Base-by-base conservation (phyloP, 2,797 vertebrate species). In the Vultur gryphus region DNA sequence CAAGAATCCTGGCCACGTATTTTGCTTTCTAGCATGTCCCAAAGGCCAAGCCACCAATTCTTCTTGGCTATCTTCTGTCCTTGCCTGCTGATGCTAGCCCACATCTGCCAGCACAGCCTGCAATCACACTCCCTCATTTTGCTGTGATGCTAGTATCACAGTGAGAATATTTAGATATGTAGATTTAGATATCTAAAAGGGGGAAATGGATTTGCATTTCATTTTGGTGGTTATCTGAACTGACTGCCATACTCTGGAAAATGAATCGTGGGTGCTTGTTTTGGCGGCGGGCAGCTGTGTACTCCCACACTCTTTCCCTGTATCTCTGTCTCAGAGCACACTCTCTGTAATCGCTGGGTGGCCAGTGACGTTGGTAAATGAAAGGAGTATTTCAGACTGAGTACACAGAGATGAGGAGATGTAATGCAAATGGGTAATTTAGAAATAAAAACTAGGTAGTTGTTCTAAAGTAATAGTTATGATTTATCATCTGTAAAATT, bases 401-500 rank as follows among this genome's bases (percentile, higher is more conserved):
- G 52, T 43, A 89, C 61, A 46, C 26, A 67, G 71, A 75, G 44
- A 65, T 71, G 81, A 78, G 67, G 78, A 95, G 67, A 75, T 92
- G 67, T 44, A 19, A 71, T 49, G 78, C 57, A 85, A 87, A 85
- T 71, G 81, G 62, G 28, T 73, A 73, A 95, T 76, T 85, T 80
- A 94, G 81, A 83, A 95, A 93, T 65, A 80, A 90, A 94, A 97
- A 57, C 67, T 64, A 87, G 80, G 67, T 43, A 64, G 87, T 87
- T 95, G 59, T 95, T 93, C 67, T 80, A 77, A 87, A 81, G 71
- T 37, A 93, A 75, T 71, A 86, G 83, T 85, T 85, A 77, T 26
- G 64, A 95, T 95, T 97, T 94, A 94, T 93, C 61, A 89, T 83
- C 92, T 93, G 84, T 67, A 92, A 96, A 94, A 92, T 90, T 88